A percentile compares a stretch with the other conserved stretches of the same genome.
Evolutionary conservation across 2,113 vertebrate species (phyloP).

Genomic region (Callipepla squamata): DNA sequence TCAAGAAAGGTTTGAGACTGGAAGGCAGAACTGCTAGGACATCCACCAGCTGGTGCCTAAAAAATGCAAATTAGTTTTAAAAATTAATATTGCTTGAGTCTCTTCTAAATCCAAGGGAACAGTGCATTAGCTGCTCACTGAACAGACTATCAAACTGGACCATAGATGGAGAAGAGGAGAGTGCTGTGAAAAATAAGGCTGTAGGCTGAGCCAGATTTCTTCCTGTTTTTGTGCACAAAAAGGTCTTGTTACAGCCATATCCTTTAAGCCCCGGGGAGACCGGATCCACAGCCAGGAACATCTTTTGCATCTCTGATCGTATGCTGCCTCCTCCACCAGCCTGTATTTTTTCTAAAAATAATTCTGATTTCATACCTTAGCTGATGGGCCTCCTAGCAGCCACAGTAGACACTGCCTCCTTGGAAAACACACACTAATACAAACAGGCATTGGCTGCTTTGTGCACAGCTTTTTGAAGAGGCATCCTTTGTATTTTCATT

Average conservation of each 20-base stretch:
- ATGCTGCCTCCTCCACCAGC: conserved; percentile 8
- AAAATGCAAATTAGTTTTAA: background rate
- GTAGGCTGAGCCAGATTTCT: conserved; percentile 8
- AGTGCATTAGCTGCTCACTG: background rate
- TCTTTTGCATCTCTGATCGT: background rate
- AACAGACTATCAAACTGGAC: background rate
- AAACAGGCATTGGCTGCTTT: background rate
- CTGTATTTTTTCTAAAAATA: conserved; percentile 56
- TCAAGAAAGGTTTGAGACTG: background rate
- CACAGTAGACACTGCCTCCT: background rate
- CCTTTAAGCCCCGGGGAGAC: conserved; percentile 27
- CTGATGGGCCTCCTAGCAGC: conserved; percentile 22
- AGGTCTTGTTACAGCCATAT: conserved; percentile 1
- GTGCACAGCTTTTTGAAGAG: background rate
- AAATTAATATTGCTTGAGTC: background rate
- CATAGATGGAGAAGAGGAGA: conserved; percentile 41
- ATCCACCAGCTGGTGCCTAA: background rate
- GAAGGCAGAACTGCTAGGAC: background rate
- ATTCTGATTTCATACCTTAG: conserved; percentile 57
- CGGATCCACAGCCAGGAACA: conserved; percentile 42
- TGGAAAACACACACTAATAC: background rate
- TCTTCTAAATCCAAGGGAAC: background rate
- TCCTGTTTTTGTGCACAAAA: conserved; percentile 16
- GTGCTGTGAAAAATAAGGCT: background rate
- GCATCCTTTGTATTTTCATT: background rate